Base-by-base conservation (phyloP, 2,113 vertebrate species). In the Abramis brama region DNA sequence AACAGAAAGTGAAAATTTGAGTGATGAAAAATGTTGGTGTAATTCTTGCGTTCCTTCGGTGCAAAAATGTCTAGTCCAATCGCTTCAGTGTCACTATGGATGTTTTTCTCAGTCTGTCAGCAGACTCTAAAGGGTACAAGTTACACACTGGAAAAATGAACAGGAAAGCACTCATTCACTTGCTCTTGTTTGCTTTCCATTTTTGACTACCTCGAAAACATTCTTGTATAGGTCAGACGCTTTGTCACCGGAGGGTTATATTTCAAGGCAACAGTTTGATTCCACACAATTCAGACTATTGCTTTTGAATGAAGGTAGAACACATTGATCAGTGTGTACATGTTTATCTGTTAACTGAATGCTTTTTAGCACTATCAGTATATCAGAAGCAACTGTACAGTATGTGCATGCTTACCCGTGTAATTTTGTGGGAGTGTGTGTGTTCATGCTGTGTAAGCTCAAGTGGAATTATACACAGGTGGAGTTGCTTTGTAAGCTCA, bases 401-500 rank as follows among this genome's bases (percentile, higher is more conserved):
- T 50, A 52, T 76, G 74, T 52, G 43, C 45, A 73, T 59, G 81
- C 47, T 83, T 73, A 15, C 19, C 12, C 0, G 13, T 70, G 78
- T 17, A 19, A 17, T 25, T 71, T n/a, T 62, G 52, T 55, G 43
- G 13, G 23, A 8, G 36, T 71, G 47, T 68, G 45, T 45, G 43
- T 45, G 43, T 83, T 73, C 84, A 62, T 84, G 86, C 86, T 89
- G 85, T 88, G 85, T 90, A 85, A 87, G 91, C 90, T 89, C 70
- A 50, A 85, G 66, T 84, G 36, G 90, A 91, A 93, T 94, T 94
- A 93, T 15, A 55, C 68, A 25, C 45, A 39, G 76, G 55, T 79
- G 71, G 76, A 87, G 23, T 60, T 87, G 86, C 85, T 45, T 55
- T 86, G 87, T 85, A 91, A 90, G 90, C 77, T 92, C 90, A 86